Evolutionary conservation across 1,140 invertebrate genomes (phyloP).

Genomic region (Agrypnia vestita): DNA sequence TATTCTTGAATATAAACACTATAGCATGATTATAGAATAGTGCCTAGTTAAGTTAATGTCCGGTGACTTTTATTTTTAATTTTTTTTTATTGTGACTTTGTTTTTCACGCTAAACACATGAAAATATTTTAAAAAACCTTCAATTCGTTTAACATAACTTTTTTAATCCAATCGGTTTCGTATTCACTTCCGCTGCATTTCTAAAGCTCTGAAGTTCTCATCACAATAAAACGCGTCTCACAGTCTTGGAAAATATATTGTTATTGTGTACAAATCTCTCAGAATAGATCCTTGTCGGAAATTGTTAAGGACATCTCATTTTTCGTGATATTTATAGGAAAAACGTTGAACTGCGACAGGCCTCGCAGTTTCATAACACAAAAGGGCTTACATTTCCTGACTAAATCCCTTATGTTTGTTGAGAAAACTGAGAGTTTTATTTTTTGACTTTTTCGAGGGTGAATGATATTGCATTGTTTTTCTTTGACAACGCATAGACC

Average conservation of each 20-base stretch:
- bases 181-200: too few species aligned
- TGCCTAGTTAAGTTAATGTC: too few species aligned
- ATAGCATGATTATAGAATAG: too few species aligned
- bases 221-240: neutral
- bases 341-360: neutral
- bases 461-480: neutral
- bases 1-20: too few species aligned
- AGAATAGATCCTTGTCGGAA: neutral
- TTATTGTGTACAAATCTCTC: neutral
- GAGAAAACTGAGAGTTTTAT: neutral
- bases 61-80: too few species aligned
- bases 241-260: neutral
- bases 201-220: neutral
- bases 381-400: neutral
- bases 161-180: too few species aligned
- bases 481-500: neutral
- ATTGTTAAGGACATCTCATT: neutral
- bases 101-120: too few species aligned
- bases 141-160: too few species aligned
- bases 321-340: slow-evolving; percentile 14
- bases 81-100: too few species aligned
- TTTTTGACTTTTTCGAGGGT: neutral
- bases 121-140: too few species aligned
- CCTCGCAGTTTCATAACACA: neutral
- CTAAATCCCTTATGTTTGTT: slow-evolving; percentile 1